phyloP scores from a whole-genome alignment of 2,113 vertebrate species.

The Anseranas semipalmata region DNA sequence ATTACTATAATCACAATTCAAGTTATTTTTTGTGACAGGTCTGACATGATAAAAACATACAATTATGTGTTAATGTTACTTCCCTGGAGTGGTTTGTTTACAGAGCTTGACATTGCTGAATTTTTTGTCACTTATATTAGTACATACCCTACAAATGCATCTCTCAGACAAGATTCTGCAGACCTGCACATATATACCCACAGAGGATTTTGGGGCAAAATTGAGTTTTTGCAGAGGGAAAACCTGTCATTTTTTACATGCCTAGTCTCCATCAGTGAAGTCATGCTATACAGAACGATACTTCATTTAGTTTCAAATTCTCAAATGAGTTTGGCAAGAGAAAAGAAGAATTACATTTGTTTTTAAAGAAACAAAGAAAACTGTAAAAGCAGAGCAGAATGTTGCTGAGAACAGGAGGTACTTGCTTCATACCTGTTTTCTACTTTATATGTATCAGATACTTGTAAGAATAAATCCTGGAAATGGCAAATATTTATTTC shows the following conservation, averaged over 20 bases:
- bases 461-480: neutral
- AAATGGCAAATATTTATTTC: neutral
- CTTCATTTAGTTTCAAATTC: conserved; percentile 14
- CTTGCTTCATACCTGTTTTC: neutral
- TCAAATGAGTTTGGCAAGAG: neutral
- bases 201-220: neutral
- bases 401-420: neutral
- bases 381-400: rapidly evolving
- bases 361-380: conserved; percentile 37
- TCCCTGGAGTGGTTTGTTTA: conserved; percentile 44
- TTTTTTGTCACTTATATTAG: conserved; percentile 34
- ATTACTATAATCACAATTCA: conserved; percentile 50
- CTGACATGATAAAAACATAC: conserved; percentile 56
- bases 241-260: neutral
- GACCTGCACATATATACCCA: neutral
- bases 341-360: conserved; percentile 9
- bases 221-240: neutral
- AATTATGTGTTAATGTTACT: conserved; percentile 63
- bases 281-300: neutral
- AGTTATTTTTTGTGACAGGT: conserved; percentile 41
- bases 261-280: neutral
- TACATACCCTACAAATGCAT: neutral
- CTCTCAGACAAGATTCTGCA: neutral
- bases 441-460: neutral
- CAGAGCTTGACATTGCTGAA: conserved; percentile 15